A percentile compares a stretch with the other conserved stretches of the same genome.
Evolutionary conservation across 2,888 invertebrate species (phyloP).

Genomic region (Torymus aiolomorphi): DNA sequence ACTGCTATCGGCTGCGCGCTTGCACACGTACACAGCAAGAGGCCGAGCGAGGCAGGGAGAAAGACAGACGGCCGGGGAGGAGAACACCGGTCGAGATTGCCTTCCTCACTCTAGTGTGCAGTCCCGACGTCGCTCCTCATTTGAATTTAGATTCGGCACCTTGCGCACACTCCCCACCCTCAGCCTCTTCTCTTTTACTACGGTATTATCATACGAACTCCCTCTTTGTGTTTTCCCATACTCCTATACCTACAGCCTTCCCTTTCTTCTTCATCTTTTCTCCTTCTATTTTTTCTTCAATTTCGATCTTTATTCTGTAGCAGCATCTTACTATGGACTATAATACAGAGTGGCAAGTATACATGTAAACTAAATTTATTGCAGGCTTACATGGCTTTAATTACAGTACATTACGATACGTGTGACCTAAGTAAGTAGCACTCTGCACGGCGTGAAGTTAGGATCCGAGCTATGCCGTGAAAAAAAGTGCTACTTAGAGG

Average conservation of each 20-base stretch:
- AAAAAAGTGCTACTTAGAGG: no score
- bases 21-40: not conserved
- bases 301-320: not conserved
- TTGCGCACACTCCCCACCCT: conserved; percentile 57
- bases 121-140: conserved; percentile 62
- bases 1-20: conserved; percentile 58
- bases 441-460: no score
- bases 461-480: no score
- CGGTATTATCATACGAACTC: conserved; percentile 32
- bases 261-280: not conserved
- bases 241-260: not conserved
- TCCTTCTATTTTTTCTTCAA: not conserved
- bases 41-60: not conserved
- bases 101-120: not conserved
- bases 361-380: no score
- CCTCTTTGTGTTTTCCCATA: not conserved
- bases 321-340: no score
- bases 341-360: no score
- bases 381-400: no score
- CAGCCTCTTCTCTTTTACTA: conserved; percentile 2
- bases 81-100: conserved; percentile 39
- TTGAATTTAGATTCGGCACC: conserved; percentile 71
- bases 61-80: not conserved
- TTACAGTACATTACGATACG: no score
- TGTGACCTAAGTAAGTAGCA: no score